Evolutionary conservation across 1,140 invertebrate genomes (phyloP).

Genomic region (Xylocopa sonorina): DNA sequence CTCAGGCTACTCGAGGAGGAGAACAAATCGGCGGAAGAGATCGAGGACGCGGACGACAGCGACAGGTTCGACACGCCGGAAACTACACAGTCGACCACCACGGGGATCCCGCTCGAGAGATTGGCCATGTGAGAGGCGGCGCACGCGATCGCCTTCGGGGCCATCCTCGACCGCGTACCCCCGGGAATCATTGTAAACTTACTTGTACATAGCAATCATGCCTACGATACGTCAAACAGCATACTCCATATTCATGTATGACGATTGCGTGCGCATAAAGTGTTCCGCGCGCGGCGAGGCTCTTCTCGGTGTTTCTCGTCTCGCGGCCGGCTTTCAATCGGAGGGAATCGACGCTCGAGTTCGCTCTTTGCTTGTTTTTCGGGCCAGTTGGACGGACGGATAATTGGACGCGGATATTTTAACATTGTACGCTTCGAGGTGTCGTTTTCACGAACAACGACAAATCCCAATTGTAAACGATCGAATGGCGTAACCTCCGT

Average conservation of each 20-base stretch:
- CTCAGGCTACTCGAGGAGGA: slow-evolving; percentile 30
- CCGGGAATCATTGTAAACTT: slow-evolving; percentile 52
- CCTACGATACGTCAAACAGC: slow-evolving; percentile 38
- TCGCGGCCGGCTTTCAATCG: neutral
- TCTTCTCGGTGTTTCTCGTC: slow-evolving; percentile 11
- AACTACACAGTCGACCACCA: neutral
- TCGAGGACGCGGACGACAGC: slow-evolving; percentile 4
- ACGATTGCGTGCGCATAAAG: slow-evolving; percentile 24
- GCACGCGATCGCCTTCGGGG: neutral
- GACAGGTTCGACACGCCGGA: slow-evolving; percentile 19
- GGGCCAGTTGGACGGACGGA: neutral
- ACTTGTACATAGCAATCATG: slow-evolving; percentile 54
- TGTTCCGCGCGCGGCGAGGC: neutral
- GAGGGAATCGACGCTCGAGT: neutral
- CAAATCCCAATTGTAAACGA: too few species aligned
- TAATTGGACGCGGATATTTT: neutral
- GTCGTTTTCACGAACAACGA: neutral
- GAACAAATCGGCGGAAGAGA: slow-evolving; percentile 1
- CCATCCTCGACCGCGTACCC: neutral
- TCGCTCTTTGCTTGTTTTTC: neutral
- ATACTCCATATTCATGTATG: slow-evolving; percentile 38
- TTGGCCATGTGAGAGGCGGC: slow-evolving; percentile 41
- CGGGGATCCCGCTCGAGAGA: slow-evolving; percentile 39
- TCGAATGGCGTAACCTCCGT: too few species aligned
- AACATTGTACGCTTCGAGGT: neutral